Conservation (phyloP, 2,888 invertebrate genomes). For the Acheta domesticus region DNA sequence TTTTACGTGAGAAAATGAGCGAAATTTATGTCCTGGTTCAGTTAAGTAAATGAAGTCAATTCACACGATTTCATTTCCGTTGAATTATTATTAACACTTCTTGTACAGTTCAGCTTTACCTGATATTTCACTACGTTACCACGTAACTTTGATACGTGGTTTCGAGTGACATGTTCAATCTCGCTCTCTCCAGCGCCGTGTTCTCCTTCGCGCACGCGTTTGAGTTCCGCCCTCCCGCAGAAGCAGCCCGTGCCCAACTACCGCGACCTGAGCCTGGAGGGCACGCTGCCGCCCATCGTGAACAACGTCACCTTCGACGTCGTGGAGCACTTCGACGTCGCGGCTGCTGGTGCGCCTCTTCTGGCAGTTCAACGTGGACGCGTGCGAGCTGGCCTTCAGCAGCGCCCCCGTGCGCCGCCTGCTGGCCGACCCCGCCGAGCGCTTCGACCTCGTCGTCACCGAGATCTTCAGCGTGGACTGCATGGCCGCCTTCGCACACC, state of each 20-base stretch:
- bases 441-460: slow-evolving; percentile 31
- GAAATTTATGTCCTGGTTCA: too few species aligned
- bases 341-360: slow-evolving; percentile 22
- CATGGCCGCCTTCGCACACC: slow-evolving; percentile 37
- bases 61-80: too few species aligned
- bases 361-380: slow-evolving; percentile 22
- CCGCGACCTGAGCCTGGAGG: slow-evolving; percentile 32
- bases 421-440: slow-evolving; percentile 37
- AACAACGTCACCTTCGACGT: slow-evolving; percentile 28
- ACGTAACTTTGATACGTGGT: too few species aligned
- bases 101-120: too few species aligned
- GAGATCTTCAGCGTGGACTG: slow-evolving; percentile 40
- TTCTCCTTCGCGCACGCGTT: too few species aligned
- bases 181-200: too few species aligned
- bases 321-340: slow-evolving; percentile 1
- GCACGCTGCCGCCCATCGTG: slow-evolving; percentile 22
- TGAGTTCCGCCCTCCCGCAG: too few species aligned
- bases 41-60: too few species aligned
- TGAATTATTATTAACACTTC: too few species aligned
- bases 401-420: slow-evolving; percentile 24
- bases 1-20: too few species aligned
- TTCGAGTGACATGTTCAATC: too few species aligned
- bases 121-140: too few species aligned
- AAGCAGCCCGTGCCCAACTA: slow-evolving; percentile 48
- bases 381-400: slow-evolving; percentile 25